Conservation (phyloP, 2,888 invertebrate genomes). For the Ectemnius lituratus region DNA sequence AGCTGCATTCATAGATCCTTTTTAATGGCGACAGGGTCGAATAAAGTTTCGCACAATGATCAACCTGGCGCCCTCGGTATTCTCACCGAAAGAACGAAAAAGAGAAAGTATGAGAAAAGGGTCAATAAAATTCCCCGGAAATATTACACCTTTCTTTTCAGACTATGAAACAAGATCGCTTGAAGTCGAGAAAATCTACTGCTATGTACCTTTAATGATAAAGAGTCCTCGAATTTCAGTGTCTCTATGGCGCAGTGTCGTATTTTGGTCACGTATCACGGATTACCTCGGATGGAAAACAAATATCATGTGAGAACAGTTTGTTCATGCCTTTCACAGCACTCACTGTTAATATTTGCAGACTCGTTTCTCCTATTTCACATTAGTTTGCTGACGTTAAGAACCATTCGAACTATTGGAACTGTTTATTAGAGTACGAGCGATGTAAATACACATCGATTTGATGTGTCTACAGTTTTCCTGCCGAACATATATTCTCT, state of each 20-base stretch:
- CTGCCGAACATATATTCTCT: too few relatives aligned
- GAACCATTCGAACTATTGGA: too few relatives aligned
- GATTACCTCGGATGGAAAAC: constrained; percentile 6
- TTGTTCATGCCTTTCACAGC: background rate
- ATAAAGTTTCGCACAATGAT: constrained; percentile 1
- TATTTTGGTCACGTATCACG: constrained; percentile 12
- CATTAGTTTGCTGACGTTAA: background rate
- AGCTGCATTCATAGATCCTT: constrained; percentile 19
- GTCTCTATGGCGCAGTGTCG: background rate
- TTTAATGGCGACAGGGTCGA: constrained; percentile 18
- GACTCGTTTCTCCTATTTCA: background rate
- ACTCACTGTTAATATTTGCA: background rate
- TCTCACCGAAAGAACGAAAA: too few relatives aligned
- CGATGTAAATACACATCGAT: too few relatives aligned
- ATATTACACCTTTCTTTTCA: background rate
- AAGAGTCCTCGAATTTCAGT: too few relatives aligned
- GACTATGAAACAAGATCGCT: background rate
- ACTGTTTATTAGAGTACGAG: too few relatives aligned
- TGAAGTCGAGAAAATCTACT: too few relatives aligned
- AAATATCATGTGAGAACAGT: background rate
- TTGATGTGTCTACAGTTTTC: too few relatives aligned
- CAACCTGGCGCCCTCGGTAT: too few relatives aligned
- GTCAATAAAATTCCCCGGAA: background rate
- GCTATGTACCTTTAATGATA: too few relatives aligned
- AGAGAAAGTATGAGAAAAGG: too few relatives aligned